Evolutionary conservation across 2,888 invertebrate genomes (phyloP).

Genomic region (Charanyca ferruginea): DNA sequence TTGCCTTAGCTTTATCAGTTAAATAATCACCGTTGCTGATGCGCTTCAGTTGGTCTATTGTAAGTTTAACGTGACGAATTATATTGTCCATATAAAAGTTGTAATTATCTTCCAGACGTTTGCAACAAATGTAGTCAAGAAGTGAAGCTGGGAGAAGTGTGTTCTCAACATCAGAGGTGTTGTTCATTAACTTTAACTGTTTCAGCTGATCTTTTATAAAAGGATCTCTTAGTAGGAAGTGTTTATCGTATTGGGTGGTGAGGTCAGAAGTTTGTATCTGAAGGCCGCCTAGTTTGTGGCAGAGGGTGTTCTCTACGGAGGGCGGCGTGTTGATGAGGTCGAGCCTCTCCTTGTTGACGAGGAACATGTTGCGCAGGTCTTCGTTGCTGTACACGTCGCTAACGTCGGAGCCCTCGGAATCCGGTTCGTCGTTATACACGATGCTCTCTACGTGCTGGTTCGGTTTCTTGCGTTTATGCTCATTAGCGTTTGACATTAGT

Average conservation of each 20-base stretch:
- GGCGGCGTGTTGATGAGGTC: conserved; percentile 75
- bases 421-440: conserved; percentile 79
- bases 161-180: conserved; percentile 66
- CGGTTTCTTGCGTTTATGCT: conserved; percentile 66
- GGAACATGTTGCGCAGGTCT: conserved; percentile 75
- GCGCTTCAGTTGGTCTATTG: conserved; percentile 86
- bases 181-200: conserved; percentile 69
- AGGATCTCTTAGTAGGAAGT: conserved; percentile 77
- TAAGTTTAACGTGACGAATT: conserved; percentile 82
- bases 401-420: conserved; percentile 79
- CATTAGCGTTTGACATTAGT: conserved; percentile 72
- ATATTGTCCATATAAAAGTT: conserved; percentile 87
- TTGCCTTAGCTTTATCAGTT: conserved; percentile 84
- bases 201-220: conserved; percentile 78
- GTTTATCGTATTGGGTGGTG: conserved; percentile 71
- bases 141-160: conserved; percentile 78
- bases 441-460: conserved; percentile 85
- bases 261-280: conserved; percentile 74
- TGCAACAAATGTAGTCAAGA: conserved; percentile 84
- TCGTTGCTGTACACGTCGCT: conserved; percentile 79
- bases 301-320: conserved; percentile 77
- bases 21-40: conserved; percentile 88
- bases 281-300: conserved; percentile 80
- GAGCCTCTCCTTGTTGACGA: conserved; percentile 80
- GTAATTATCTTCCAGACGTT: conserved; percentile 82